Conservation (phyloP, 1,140 invertebrate species). For the Brachionus rubens region DNA sequence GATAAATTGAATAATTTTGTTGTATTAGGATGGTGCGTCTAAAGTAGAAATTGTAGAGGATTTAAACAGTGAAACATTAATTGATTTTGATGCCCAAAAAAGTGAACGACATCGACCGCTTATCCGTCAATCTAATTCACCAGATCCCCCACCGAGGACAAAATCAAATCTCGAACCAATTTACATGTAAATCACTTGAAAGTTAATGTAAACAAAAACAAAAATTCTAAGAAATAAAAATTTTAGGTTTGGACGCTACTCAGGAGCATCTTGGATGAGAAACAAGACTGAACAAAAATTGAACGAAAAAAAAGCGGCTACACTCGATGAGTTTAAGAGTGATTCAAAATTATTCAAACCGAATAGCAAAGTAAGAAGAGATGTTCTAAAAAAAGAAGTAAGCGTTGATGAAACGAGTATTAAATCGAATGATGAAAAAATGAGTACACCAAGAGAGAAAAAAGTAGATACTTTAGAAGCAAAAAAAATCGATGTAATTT, state of each 20-base stretch:
- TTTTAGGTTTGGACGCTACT: conserved; percentile 7
- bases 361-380: background rate
- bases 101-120: too few species aligned
- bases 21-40: too few species aligned
- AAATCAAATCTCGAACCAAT: background rate
- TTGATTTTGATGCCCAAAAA: too few species aligned
- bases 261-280: conserved; percentile 6
- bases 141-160: background rate
- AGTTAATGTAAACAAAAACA: too few species aligned
- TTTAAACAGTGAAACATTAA: too few species aligned
- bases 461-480: background rate
- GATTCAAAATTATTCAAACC: background rate
- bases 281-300: background rate
- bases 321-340: background rate
- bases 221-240: too few species aligned
- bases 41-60: too few species aligned
- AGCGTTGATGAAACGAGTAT: background rate
- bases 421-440: background rate
- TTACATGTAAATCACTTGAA: too few species aligned
- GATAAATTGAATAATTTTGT: too few species aligned
- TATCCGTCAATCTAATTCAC: background rate
- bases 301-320: background rate
- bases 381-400: background rate
- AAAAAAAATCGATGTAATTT: too few species aligned
- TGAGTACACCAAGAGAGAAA: background rate